Percentiles rank a stretch among this genome's conserved stretches.
Conservation (phyloP, 2,113 vertebrate species). For the Junco hyemalis region DNA sequence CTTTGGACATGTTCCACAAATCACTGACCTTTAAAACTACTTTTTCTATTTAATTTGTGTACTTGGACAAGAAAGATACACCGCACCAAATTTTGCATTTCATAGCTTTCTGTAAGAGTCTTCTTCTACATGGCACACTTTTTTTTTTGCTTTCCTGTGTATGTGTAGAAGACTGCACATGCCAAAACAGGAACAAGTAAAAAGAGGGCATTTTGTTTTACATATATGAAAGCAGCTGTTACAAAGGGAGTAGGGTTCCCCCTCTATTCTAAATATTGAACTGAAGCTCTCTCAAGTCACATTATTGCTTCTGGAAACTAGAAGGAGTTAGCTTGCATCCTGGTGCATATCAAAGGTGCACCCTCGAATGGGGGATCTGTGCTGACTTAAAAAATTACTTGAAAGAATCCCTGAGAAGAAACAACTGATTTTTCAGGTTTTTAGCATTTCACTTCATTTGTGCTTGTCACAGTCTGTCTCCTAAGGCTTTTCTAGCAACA, state of each 20-base stretch:
- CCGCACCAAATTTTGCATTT: background rate
- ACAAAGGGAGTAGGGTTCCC: background rate
- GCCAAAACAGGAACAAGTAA: background rate
- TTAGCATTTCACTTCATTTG: background rate
- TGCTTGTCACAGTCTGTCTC: background rate
- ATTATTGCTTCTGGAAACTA: background rate
- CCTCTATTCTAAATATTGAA: background rate
- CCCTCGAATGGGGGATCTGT: background rate
- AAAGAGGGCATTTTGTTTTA: background rate
- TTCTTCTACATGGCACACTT: background rate
- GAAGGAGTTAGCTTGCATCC: background rate
- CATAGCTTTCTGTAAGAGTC: background rate
- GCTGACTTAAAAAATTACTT: background rate
- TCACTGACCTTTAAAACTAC: background rate
- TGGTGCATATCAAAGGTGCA: background rate
- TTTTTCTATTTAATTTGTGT: slow-evolving; percentile 4
- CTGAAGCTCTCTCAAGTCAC: background rate
- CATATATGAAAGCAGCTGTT: background rate
- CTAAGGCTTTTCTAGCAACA: background rate
- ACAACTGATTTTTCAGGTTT: background rate
- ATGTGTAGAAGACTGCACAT: background rate
- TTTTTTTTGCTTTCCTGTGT: background rate
- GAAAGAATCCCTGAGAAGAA: background rate
- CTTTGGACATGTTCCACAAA: background rate
- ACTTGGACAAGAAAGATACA: background rate